Evolutionary conservation across 2,888 invertebrate genomes (phyloP), one percentile per base, ranked within the genome.

Genomic region (Microctonus aethiopoides): DNA sequence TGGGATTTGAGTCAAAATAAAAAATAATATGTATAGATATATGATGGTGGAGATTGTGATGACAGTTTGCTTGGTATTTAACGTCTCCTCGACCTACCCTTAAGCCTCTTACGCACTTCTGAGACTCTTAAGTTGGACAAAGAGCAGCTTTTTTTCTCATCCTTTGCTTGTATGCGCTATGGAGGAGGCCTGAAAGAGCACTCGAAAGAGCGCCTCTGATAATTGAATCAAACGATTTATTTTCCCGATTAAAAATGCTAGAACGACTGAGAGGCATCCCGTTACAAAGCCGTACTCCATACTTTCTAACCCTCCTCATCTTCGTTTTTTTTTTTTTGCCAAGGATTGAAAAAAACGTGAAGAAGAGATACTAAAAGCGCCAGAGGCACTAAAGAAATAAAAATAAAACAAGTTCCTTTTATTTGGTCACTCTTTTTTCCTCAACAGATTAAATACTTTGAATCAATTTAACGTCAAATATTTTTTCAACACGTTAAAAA

Each of bases 221-320:
- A 84, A 84, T 84, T 83, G 83, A 83, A 83, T 83, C 80, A 84
- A 86, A 85, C 84, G 84, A 86, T 86, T 85, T 86, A 86, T 86
- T 84, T 81, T 83, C 76, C 81, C 84, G 86, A 86, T 86, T 86
- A 86, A 86, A 86, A 86, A 86, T 79, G 78, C 81, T 80, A 77
- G 78, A 80, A 78, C 75, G 57, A 73, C 78, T 77, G 76, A 57
- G 56, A 56, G 36, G 59, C 62, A 54, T 62, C 67, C 60, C 46
- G 41, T 71, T 68, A 63, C 71, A 69, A 70, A 67, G 68, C 61
- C 59, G 32, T 67, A 63, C 61, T 61, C 61, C 54, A 39, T 57
- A 65, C 68, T 54, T 36, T 59, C 62, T 67, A 56, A 70, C 68
- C 63, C 29, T 29, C 69, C 70, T 71, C 56, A 29, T 20, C 54